These are phyloP conservation scores for Melitaea athalia DNA, from an alignment of 2,888 invertebrate genomes.

Conservation along the genomic window DNA sequence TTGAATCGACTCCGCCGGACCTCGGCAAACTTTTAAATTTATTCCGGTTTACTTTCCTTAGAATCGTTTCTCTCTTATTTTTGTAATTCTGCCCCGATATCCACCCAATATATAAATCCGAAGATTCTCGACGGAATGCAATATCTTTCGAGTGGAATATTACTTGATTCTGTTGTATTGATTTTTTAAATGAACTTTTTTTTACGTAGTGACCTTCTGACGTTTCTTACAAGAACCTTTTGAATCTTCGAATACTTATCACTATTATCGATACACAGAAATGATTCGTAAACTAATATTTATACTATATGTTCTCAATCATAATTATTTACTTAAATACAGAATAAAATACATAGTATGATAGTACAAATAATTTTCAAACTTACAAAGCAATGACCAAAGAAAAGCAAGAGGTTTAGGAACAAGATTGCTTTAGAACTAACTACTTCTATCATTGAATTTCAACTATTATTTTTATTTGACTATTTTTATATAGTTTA, in stretches of 20 bases:
- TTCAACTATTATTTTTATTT: no score
- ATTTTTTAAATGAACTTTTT: neutral
- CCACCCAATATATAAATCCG: constrained; percentile 29
- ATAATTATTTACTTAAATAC: no score
- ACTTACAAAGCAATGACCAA: no score
- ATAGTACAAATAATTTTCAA: no score
- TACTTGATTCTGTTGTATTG: constrained; percentile 9
- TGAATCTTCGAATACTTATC: neutral
- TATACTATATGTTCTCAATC: no score
- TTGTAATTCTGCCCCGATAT: constrained; percentile 40
- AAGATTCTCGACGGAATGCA: constrained; percentile 25
- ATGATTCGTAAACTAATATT: neutral
- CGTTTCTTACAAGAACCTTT: neutral
- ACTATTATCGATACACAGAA: neutral
- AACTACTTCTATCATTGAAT: no score
- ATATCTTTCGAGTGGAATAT: constrained; percentile 22
- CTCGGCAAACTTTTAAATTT: constrained; percentile 45
- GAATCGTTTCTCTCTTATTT: constrained; percentile 40
- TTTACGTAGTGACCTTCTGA: neutral
- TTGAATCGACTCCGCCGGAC: constrained; percentile 42
- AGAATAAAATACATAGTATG: no score
- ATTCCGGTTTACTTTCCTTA: constrained; percentile 42
- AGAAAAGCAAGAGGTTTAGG: no score
- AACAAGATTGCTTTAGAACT: no score
- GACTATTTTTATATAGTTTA: no score